A percentile compares a stretch with the other conserved stretches of the same genome.
phyloP scores from a whole-genome alignment of 2,797 vertebrate species.

The Nasua narica region DNA sequence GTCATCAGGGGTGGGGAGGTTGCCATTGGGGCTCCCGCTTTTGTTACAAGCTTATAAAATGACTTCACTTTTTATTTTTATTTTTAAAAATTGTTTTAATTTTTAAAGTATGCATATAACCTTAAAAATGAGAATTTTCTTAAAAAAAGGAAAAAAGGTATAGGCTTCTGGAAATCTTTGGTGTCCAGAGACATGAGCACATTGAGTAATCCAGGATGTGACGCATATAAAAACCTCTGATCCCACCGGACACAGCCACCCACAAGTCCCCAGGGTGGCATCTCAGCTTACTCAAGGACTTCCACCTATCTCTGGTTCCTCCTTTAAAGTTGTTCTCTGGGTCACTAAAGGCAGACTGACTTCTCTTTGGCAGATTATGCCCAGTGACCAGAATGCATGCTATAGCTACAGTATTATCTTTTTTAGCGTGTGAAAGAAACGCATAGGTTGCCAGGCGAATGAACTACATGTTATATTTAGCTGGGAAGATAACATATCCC shows the following conservation, averaged over 20 bases:
- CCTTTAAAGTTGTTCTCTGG: neutral
- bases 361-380: neutral
- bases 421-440: constrained; percentile 49
- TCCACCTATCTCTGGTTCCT: neutral
- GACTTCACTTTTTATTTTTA: neutral
- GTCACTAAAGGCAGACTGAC: neutral
- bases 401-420: neutral
- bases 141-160: neutral
- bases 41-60: constrained; percentile 1
- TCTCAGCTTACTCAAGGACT: neutral
- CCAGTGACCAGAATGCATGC: neutral
- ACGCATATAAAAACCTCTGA: neutral
- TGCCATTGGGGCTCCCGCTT: neutral
- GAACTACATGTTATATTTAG: constrained; percentile 55
- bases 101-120: neutral
- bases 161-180: neutral
- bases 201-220: neutral
- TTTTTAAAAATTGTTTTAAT: neutral
- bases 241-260: neutral
- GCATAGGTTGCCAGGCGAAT: constrained; percentile 52
- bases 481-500: constrained; percentile 61
- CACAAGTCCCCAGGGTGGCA: neutral
- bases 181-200: neutral
- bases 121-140: neutral
- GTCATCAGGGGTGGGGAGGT: neutral